Evolutionary conservation across 2,888 invertebrate genomes (phyloP), one percentile per base, ranked within the genome.

Genomic region (Cotesia congregata): DNA sequence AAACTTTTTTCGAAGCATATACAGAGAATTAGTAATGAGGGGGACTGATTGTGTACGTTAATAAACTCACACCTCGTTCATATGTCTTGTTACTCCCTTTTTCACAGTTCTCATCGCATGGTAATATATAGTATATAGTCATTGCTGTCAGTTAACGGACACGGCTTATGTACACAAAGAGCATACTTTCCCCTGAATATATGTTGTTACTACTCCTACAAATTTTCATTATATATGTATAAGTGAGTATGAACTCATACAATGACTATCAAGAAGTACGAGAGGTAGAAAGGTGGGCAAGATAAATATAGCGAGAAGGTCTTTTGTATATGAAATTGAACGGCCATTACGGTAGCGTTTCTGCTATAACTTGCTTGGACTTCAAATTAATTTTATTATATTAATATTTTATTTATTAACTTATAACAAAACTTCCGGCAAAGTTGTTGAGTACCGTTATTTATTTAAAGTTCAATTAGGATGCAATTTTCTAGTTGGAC

Each of bases 91-190:
- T 76, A 81, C 77, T 67, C 71, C 76, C 65, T 67, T 67, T 67
- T 72, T 75, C 72, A 67, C 72, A 61, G 61, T 73, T 78, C 79
- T 77, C 78, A 78, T 77, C 74, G 64, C 70, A 70, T 72, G 59
- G 64, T 40, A 70, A 69, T 85, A 87, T 30, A 30, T 87, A 50
- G 12, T 50, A 50, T 50, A 50, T 88, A 88, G 88, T 86, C 88
- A 85, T 83, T 85, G 84, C 84, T 83, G 86, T 85, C 85, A 84
- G 83, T 82, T 80, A 78, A 78, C 75, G 62, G 70, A 69, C 70
- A 62, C 67, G 74, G 65, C 71, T 64, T 67, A 15, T 74, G 72
- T 72, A 67, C 69, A 71, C 75, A 74, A 59, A 69, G 62, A 78
- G 41, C 75, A 74, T 77, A 78, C 76, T 76, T 78, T 69, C 72